Evolutionary conservation across 2,888 invertebrate genomes (phyloP).

Genomic region (Suillia variegata): DNA sequence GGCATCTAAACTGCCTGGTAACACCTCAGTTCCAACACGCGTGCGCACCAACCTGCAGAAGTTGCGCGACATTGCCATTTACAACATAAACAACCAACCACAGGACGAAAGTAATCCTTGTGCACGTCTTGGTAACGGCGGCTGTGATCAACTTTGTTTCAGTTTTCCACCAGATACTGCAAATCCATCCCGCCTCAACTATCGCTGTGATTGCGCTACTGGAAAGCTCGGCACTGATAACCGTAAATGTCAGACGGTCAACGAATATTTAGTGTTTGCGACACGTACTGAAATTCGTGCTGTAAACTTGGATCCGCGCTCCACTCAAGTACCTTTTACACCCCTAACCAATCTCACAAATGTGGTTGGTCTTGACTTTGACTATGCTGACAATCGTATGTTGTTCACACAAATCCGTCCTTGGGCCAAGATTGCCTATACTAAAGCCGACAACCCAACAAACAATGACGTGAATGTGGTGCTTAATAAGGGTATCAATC

Average conservation of each 20-base stretch:
- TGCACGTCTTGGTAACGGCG: slow-evolving; percentile 74
- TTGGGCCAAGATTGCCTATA: slow-evolving; percentile 85
- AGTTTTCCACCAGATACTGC: slow-evolving; percentile 76
- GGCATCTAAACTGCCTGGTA: slow-evolving; percentile 78
- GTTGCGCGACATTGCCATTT: slow-evolving; percentile 89
- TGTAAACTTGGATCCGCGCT: slow-evolving; percentile 83
- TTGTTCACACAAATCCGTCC: slow-evolving; percentile 94
- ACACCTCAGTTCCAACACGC: slow-evolving; percentile 71
- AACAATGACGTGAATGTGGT: slow-evolving; percentile 69
- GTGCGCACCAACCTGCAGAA: slow-evolving; percentile 84
- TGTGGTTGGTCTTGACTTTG: slow-evolving; percentile 95
- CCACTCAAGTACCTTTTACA: slow-evolving; percentile 82
- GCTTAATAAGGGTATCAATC: slow-evolving; percentile 81
- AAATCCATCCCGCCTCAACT: slow-evolving; percentile 62
- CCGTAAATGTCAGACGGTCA: slow-evolving; percentile 79
- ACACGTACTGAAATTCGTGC: slow-evolving; percentile 93
- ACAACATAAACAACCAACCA: slow-evolving; percentile 88
- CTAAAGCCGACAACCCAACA: slow-evolving; percentile 74
- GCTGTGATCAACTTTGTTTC: slow-evolving; percentile 95
- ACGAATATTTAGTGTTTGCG: slow-evolving; percentile 91
- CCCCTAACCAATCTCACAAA: slow-evolving; percentile 86
- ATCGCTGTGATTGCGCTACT: slow-evolving; percentile 89
- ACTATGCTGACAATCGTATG: slow-evolving; percentile 83
- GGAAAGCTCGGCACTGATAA: slow-evolving; percentile 74
- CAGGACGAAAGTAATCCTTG: slow-evolving; percentile 82